These are phyloP conservation scores for Orchestes rusci DNA, from an alignment of 2,888 invertebrate species.

Conservation along the genomic window DNA sequence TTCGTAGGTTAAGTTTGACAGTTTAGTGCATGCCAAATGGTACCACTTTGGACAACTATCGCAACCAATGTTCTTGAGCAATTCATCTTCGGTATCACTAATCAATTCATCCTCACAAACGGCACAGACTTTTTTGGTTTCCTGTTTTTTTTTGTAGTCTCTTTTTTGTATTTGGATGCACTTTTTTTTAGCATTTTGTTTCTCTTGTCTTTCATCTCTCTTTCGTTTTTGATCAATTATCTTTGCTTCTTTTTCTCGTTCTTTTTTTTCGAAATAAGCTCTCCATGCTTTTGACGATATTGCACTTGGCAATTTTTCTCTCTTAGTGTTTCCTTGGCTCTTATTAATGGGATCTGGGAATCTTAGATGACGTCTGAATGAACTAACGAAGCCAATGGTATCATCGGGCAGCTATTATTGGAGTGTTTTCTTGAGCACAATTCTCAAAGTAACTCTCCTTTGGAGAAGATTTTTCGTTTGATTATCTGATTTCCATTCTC, in stretches of 20 bases:
- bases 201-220: neutral
- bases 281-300: conserved; percentile 2
- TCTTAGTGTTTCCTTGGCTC: neutral
- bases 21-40: conserved; percentile 2
- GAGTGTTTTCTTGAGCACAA: neutral
- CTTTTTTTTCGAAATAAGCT: conserved; percentile 1
- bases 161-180: neutral
- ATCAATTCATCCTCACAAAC: conserved; percentile 1
- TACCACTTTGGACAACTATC: conserved; percentile 2
- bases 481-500: neutral
- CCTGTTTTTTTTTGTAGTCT: neutral
- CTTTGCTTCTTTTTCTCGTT: neutral
- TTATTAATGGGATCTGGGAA: conserved; percentile 3
- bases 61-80: conserved; percentile 2
- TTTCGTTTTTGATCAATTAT: neutral
- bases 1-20: neutral
- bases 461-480: no score
- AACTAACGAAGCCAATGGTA: neutral
- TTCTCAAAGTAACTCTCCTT: no score
- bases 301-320: conserved; percentile 2
- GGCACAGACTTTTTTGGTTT: neutral
- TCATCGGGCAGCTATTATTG: neutral
- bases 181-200: neutral
- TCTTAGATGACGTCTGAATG: neutral
- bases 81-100: conserved; percentile 3